phyloP scores from a whole-genome alignment of 2,113 vertebrate genomes.

The Megaceryle torquata region DNA sequence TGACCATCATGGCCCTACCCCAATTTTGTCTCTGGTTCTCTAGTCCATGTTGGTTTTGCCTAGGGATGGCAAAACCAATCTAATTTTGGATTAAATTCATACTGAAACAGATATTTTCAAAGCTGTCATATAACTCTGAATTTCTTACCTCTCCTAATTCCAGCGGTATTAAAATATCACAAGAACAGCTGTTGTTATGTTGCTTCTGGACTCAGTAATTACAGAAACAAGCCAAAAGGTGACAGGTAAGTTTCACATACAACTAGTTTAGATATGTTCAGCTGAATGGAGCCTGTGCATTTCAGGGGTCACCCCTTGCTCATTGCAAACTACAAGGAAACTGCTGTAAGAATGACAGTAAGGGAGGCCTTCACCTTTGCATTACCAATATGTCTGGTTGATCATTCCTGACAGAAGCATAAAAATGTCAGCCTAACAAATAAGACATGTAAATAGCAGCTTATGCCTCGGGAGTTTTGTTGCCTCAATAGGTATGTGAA shows the following conservation, averaged over 20 bases:
- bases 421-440: slow-evolving; percentile 14
- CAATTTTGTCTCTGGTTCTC: background rate
- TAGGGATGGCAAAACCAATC: background rate
- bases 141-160: slow-evolving; percentile 29
- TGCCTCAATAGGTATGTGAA: slow-evolving; percentile 14
- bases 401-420: background rate
- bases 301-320: background rate
- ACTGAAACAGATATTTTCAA: slow-evolving; percentile 46
- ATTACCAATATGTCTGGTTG: background rate
- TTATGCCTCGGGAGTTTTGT: background rate
- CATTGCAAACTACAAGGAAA: background rate
- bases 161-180: slow-evolving; percentile 28
- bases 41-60: background rate
- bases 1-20: background rate
- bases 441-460: slow-evolving; percentile 20
- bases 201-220: background rate
- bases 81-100: background rate
- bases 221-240: background rate
- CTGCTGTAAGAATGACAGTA: background rate
- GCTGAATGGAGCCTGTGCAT: background rate
- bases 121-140: slow-evolving; percentile 17
- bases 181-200: slow-evolving; percentile 33
- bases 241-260: background rate
- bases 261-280: background rate
- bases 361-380: background rate